Percentiles rank a stretch among this genome's conserved stretches.
These are phyloP conservation scores for Fulmarus glacialis DNA, from an alignment of 2,113 vertebrate genomes.

Conservation along the genomic window DNA sequence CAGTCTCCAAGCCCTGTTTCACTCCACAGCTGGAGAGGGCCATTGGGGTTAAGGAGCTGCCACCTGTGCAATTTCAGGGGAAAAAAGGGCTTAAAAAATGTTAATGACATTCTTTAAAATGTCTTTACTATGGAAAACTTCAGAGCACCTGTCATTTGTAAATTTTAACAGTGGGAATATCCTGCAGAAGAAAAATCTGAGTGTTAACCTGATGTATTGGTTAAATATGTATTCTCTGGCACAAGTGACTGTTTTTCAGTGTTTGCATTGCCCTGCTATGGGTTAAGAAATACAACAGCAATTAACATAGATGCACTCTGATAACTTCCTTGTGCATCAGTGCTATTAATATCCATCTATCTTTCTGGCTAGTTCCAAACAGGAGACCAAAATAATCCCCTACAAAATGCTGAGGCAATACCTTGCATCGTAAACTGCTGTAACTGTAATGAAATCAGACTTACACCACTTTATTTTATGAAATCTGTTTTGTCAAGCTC, in stretches of 20 bases:
- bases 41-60: neutral
- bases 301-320: constrained; percentile 30
- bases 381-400: neutral
- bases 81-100: neutral
- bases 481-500: neutral
- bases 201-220: neutral
- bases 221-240: neutral
- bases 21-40: neutral
- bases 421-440: neutral
- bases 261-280: neutral
- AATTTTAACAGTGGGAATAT: neutral
- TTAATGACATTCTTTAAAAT: neutral
- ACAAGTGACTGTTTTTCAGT: neutral
- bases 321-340: neutral
- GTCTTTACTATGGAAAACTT: neutral
- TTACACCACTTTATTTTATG: neutral
- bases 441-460: neutral
- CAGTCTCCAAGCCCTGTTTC: neutral
- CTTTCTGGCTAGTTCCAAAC: neutral
- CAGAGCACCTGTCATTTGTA: neutral
- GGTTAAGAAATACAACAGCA: constrained; percentile 1
- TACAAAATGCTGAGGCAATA: neutral
- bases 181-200: neutral
- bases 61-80: neutral
- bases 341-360: constrained; percentile 1